These are phyloP conservation scores for Amphipoea oculea DNA, from an alignment of 2,888 invertebrate species.

Conservation along the genomic window DNA sequence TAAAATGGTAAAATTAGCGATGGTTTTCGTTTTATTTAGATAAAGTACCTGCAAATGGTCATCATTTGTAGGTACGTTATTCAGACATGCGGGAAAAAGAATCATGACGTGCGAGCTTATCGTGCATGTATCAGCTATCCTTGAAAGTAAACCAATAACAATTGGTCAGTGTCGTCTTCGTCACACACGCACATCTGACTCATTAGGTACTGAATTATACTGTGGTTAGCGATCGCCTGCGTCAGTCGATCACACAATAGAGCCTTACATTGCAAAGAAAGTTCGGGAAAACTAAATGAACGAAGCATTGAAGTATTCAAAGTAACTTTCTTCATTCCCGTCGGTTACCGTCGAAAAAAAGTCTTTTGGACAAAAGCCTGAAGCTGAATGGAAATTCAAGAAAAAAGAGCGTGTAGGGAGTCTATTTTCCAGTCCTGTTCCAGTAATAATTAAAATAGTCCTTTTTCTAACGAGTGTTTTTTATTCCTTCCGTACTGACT, in stretches of 20 bases:
- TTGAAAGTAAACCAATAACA: conserved; percentile 45
- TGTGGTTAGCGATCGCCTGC: conserved; percentile 66
- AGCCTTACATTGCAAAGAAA: conserved; percentile 29
- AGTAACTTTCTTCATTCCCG: not conserved
- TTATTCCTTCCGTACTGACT: not conserved
- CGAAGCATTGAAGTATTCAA: not conserved
- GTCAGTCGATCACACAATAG: conserved; percentile 61
- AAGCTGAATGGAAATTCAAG: not conserved
- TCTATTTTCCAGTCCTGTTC: not conserved
- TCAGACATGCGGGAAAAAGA: conserved; percentile 23
- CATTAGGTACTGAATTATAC: conserved; percentile 66
- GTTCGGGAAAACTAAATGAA: conserved; percentile 14
- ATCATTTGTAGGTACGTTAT: conserved; percentile 3
- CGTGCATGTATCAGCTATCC: conserved; percentile 30
- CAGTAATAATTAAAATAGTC: not conserved
- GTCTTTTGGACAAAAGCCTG: not conserved
- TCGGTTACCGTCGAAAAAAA: not conserved
- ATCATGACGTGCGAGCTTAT: conserved; percentile 29
- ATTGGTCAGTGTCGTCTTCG: conserved; percentile 45
- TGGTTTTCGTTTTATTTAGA: not conserved
- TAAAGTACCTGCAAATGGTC: too few species aligned
- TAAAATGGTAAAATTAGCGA: conserved; percentile 8
- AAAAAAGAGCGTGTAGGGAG: not conserved
- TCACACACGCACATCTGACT: conserved; percentile 62
- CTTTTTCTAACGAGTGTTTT: not conserved